These are phyloP conservation scores for Gallinago nigripennis DNA, from an alignment of 2,797 vertebrate genomes.

Conservation along the genomic window DNA sequence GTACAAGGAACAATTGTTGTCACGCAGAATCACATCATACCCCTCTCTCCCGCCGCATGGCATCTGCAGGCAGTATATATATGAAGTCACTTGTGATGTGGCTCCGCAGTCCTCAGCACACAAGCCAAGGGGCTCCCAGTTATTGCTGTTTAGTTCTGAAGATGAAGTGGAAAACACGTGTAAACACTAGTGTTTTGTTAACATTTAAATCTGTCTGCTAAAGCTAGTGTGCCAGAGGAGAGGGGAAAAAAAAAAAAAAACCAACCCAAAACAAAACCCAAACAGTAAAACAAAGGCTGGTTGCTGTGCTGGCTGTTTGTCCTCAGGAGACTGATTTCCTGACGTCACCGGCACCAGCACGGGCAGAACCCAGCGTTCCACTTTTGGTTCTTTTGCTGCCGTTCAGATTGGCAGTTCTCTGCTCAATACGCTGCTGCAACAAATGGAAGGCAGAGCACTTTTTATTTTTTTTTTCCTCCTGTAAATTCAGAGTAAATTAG, in stretches of 20 bases:
- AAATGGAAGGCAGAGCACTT: background rate
- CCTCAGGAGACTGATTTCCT: conserved; percentile 24
- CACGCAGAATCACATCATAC: background rate
- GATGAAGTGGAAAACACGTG: background rate
- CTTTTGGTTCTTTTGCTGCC: background rate
- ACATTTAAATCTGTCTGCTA: conserved; percentile 5
- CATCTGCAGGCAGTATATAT: background rate
- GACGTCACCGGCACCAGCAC: background rate
- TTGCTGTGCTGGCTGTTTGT: conserved; percentile 37
- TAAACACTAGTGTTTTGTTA: conserved; percentile 11
- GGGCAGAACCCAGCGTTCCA: background rate
- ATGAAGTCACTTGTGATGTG: background rate
- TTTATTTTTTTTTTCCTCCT: background rate
- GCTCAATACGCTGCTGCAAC: background rate
- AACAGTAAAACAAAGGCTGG: conserved; percentile 22
- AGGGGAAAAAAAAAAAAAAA: background rate
- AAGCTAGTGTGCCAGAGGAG: background rate
- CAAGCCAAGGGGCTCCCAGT: background rate
- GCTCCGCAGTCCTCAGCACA: background rate
- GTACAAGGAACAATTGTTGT: background rate
- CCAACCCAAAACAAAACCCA: background rate
- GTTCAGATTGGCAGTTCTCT: background rate
- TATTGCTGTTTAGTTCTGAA: background rate
- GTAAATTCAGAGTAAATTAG: conserved; percentile 55
- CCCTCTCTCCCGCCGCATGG: accelerated